phyloP scores from a whole-genome alignment of 2,888 invertebrate species.

The Limnephilus lunatus region DNA sequence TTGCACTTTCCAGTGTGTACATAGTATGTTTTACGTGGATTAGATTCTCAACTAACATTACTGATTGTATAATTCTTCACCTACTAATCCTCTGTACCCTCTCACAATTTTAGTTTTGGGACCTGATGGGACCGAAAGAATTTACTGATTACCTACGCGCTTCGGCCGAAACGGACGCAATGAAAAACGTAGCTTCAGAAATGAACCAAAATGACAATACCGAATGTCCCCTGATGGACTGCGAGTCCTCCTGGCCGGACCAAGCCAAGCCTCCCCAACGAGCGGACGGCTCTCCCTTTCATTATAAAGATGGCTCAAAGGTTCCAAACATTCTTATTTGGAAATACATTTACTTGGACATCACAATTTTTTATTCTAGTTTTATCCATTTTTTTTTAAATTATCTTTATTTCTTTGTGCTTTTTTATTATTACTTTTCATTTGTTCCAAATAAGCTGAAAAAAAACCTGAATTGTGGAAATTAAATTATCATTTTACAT shows the following conservation, averaged over 20 bases:
- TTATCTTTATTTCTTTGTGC: too few relatives aligned
- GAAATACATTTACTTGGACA: conserved; percentile 32
- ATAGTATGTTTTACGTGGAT: too few relatives aligned
- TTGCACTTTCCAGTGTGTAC: not conserved
- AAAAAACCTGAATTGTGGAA: not conserved
- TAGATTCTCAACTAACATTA: conserved; percentile 28
- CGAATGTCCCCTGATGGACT: conserved; percentile 72
- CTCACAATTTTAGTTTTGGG: conserved; percentile 62
- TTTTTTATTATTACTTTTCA: not conserved
- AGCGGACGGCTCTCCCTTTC: conserved; percentile 57
- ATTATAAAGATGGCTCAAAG: conserved; percentile 61
- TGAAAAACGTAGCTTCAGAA: conserved; percentile 56
- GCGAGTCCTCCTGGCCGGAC: conserved; percentile 68
- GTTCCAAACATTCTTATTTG: conserved; percentile 49
- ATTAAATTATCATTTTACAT: not conserved
- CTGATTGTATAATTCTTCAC: not conserved
- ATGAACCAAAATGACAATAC: conserved; percentile 62
- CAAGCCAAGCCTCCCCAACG: conserved; percentile 55
- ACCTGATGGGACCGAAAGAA: conserved; percentile 60
- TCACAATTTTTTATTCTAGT: not conserved
- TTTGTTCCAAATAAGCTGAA: not conserved
- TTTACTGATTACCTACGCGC: conserved; percentile 54
- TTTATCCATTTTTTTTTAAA: not conserved
- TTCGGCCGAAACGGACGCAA: conserved; percentile 56
- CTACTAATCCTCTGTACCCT: conserved; percentile 47